phyloP scores from a whole-genome alignment of 2,113 vertebrate species.

The Bambusicola thoracicus region DNA sequence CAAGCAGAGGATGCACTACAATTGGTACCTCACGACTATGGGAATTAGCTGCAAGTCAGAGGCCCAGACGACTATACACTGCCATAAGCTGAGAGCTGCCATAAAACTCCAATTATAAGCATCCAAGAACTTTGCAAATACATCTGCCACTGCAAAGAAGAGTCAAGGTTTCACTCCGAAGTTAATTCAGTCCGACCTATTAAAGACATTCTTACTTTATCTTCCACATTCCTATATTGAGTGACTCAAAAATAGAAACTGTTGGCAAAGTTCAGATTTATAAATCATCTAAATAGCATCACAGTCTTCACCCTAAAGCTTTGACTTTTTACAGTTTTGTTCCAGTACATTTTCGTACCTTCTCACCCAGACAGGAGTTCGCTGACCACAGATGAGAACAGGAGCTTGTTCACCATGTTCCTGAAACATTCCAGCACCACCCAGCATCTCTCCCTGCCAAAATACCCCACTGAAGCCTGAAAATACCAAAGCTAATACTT shows the following conservation, averaged over 20 bases:
- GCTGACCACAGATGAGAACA: not conserved
- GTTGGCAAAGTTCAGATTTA: not conserved
- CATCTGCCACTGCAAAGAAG: not conserved
- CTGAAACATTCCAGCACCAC: not conserved
- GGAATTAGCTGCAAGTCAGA: not conserved
- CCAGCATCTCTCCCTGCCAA: slow-evolving; percentile 7
- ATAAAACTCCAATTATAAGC: not conserved
- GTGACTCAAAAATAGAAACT: not conserved
- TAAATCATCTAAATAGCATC: not conserved
- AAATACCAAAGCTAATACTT: not conserved
- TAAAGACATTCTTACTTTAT: not conserved
- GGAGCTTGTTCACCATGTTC: not conserved
- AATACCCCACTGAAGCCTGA: not conserved
- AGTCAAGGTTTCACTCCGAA: not conserved
- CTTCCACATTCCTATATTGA: not conserved
- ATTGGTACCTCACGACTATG: not conserved
- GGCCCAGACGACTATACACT: not conserved
- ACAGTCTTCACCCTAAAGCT: not conserved
- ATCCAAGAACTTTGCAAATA: not conserved
- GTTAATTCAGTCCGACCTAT: not conserved
- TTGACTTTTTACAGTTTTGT: not conserved
- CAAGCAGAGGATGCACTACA: not conserved
- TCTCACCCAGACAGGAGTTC: not conserved
- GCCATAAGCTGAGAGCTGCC: not conserved
- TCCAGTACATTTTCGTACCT: not conserved